These are phyloP conservation scores for Nomada flava DNA, from an alignment of 2,888 invertebrate genomes.

Conservation along the genomic window DNA sequence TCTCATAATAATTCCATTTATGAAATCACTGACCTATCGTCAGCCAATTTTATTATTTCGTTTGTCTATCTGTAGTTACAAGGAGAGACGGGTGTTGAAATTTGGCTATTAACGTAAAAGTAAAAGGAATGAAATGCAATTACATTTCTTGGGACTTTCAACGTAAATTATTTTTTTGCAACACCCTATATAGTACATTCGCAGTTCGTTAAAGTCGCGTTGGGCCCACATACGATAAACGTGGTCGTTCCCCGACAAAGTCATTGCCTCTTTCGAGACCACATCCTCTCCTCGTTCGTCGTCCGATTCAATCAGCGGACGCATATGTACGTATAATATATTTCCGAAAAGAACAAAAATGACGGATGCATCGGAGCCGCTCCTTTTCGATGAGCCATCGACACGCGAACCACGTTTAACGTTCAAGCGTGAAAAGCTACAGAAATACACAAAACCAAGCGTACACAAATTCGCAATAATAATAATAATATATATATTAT, in stretches of 20 bases:
- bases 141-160: neutral
- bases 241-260: conserved; percentile 20
- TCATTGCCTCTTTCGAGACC: conserved; percentile 24
- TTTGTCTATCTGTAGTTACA: neutral
- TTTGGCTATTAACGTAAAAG: neutral
- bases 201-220: conserved; percentile 5
- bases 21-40: conserved; percentile 25
- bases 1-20: conserved; percentile 41
- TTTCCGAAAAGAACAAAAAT: conserved; percentile 7
- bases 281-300: conserved; percentile 1
- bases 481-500: neutral
- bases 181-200: conserved; percentile 5
- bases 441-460: neutral
- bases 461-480: neutral
- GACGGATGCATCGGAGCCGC: conserved; percentile 25
- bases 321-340: neutral
- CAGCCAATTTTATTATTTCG: conserved; percentile 16
- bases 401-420: conserved; percentile 36
- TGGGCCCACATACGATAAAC: conserved; percentile 18
- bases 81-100: neutral
- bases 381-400: conserved; percentile 54
- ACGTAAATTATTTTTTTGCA: neutral
- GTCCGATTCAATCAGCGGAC: conserved; percentile 12
- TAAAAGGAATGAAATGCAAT: too few species aligned
- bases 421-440: conserved; percentile 33